A percentile compares a stretch with the other conserved stretches of the same genome.
Evolutionary conservation across 2,113 vertebrate species (phyloP).

Genomic region (Bubalus kerabau): DNA sequence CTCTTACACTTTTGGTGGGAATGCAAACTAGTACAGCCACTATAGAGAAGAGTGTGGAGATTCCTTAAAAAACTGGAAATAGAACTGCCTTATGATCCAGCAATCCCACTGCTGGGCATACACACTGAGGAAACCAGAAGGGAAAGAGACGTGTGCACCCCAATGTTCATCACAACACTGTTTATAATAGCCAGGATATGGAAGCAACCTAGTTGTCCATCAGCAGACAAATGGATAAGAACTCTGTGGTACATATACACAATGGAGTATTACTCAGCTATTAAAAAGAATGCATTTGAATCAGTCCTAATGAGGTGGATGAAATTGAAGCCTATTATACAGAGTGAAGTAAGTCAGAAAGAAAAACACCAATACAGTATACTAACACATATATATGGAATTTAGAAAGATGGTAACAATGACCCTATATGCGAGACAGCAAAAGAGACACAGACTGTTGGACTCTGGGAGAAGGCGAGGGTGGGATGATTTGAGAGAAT

Average conservation of each 20-base stretch:
- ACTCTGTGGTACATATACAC: not conserved
- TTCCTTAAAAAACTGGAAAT: not conserved
- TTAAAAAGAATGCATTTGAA: not conserved
- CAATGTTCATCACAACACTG: not conserved
- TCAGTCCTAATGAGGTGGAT: not conserved
- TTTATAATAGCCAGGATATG: not conserved
- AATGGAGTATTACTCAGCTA: not conserved
- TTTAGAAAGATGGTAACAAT: not conserved
- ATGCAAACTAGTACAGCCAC: not conserved
- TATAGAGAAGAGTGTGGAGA: not conserved
- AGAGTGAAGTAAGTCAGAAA: not conserved
- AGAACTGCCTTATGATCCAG: not conserved
- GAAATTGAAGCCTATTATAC: not conserved
- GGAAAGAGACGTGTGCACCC: not conserved
- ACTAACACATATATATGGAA: not conserved
- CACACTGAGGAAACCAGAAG: rapidly evolving
- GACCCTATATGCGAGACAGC: not conserved
- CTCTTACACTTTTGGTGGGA: not conserved
- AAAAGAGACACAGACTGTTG: not conserved
- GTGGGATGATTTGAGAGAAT: not conserved
- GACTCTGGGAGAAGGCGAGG: not conserved
- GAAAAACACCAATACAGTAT: not conserved
- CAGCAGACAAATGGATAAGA: rapidly evolving
- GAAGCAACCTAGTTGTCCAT: not conserved
- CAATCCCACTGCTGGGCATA: not conserved